Evolutionary conservation across 2,113 vertebrate species (phyloP).

Genomic region (Hemiprocne comata): DNA sequence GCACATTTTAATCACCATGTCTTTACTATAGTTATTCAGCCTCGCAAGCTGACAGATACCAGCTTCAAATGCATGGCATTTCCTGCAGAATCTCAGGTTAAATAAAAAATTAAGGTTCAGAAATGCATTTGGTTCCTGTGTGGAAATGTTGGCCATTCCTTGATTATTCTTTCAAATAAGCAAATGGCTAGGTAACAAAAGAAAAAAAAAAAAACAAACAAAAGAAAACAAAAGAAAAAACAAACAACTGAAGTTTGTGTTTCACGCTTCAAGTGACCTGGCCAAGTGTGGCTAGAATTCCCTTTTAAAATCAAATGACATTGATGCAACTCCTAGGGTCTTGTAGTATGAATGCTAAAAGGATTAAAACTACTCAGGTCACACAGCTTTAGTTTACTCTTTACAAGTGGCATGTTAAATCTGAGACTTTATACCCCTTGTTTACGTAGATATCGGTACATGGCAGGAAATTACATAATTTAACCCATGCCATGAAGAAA

Average conservation of each 20-base stretch:
- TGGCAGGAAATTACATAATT: conserved; percentile 38
- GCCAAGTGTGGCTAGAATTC: conserved; percentile 36
- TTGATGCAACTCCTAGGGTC: conserved; percentile 42
- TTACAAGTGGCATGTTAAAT: conserved; percentile 20
- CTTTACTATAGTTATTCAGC: neutral
- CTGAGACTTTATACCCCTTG: neutral
- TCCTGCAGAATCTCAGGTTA: neutral
- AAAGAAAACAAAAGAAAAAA: neutral
- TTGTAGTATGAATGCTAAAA: conserved; percentile 66
- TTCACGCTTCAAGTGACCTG: conserved; percentile 37
- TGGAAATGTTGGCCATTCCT: neutral
- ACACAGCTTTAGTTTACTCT: conserved; percentile 26
- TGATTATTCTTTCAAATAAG: conserved; percentile 15
- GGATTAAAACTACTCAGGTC: conserved; percentile 54
- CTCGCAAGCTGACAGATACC: neutral
- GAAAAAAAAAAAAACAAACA: neutral
- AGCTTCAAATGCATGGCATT: neutral
- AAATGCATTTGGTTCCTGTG: neutral
- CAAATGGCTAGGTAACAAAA: conserved; percentile 61
- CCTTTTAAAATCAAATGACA: conserved; percentile 61
- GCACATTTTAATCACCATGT: neutral
- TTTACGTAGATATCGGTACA: conserved; percentile 12
- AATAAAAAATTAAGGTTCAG: neutral
- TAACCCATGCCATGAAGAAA: neutral
- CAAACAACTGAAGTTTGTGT: neutral